Conservation (phyloP, 2,797 vertebrate species). For the Melanotaenia nigrans region DNA sequence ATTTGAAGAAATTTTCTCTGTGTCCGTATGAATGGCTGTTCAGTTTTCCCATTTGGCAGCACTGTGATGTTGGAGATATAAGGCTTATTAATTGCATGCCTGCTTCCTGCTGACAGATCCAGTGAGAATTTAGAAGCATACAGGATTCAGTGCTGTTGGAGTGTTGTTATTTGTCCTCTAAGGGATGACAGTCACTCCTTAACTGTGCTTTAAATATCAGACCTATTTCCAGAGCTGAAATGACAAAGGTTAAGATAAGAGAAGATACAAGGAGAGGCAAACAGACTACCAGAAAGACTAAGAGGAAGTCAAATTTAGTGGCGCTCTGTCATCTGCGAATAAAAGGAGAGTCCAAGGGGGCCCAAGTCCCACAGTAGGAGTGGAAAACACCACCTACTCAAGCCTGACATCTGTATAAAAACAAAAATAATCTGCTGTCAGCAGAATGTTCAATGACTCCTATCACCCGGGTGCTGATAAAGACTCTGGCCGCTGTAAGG, state of each 20-base stretch:
- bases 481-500: constrained; percentile 85
- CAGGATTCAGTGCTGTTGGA: constrained; percentile 40
- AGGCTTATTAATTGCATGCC: constrained; percentile 69
- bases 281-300: constrained; percentile 12
- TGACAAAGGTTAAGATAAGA: constrained; percentile 61
- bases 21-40: constrained; percentile 46
- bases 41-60: constrained; percentile 32
- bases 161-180: constrained; percentile 69
- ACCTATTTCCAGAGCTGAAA: constrained; percentile 67
- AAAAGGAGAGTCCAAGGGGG: constrained; percentile 47
- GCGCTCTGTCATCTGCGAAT: constrained; percentile 46
- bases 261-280: constrained; percentile 34
- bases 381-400: constrained; percentile 86
- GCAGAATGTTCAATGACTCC: constrained; percentile 88
- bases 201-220: constrained; percentile 77
- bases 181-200: constrained; percentile 66
- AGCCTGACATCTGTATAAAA: constrained; percentile 90
- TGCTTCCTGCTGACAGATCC: constrained; percentile 71
- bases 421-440: constrained; percentile 93
- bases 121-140: constrained; percentile 52
- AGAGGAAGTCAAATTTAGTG: constrained; percentile 31
- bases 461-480: constrained; percentile 85
- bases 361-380: constrained; percentile 61
- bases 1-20: constrained; percentile 39
- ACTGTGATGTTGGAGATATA: constrained; percentile 63